These are phyloP conservation scores for Oeneis ivallda DNA, from an alignment of 2,888 invertebrate genomes.

Conservation along the genomic window DNA sequence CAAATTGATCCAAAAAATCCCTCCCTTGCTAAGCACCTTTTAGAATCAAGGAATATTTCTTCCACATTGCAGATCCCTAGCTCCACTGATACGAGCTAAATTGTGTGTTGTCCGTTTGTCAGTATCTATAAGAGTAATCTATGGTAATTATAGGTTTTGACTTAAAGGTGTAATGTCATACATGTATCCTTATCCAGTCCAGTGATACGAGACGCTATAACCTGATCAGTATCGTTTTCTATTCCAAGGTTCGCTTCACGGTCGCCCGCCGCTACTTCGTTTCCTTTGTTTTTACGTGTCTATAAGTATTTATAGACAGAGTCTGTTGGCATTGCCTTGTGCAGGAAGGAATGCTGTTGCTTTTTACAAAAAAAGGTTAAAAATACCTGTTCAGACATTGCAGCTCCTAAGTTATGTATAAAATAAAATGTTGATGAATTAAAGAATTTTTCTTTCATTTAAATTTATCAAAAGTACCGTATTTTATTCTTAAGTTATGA, in stretches of 20 bases:
- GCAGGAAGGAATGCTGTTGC: slow-evolving; percentile 6
- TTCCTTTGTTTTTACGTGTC: slow-evolving; percentile 23
- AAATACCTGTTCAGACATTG: slow-evolving; percentile 1
- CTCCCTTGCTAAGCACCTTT: no score
- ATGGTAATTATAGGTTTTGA: not conserved
- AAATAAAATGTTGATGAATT: not conserved
- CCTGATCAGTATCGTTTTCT: slow-evolving; percentile 33
- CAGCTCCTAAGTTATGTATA: not conserved
- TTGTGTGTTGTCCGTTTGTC: no score
- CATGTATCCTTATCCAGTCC: slow-evolving; percentile 18
- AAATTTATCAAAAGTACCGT: no score
- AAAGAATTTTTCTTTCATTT: not conserved
- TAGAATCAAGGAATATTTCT: no score
- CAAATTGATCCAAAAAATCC: no score
- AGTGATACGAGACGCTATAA: slow-evolving; percentile 22
- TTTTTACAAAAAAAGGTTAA: slow-evolving; percentile 7
- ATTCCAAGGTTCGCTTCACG: slow-evolving; percentile 29
- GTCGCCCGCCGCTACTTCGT: slow-evolving; percentile 13
- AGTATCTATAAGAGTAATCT: no score
- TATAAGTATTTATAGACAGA: slow-evolving; percentile 17
- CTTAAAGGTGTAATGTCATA: slow-evolving; percentile 10
- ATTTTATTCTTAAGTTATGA: no score
- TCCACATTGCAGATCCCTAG: no score
- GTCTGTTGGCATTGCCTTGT: slow-evolving; percentile 13
- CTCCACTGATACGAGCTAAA: no score